Evolutionary conservation across 2,888 invertebrate species (phyloP), one percentile per base, ranked within the genome.

Genomic region (Drosophila percnosoma): DNA sequence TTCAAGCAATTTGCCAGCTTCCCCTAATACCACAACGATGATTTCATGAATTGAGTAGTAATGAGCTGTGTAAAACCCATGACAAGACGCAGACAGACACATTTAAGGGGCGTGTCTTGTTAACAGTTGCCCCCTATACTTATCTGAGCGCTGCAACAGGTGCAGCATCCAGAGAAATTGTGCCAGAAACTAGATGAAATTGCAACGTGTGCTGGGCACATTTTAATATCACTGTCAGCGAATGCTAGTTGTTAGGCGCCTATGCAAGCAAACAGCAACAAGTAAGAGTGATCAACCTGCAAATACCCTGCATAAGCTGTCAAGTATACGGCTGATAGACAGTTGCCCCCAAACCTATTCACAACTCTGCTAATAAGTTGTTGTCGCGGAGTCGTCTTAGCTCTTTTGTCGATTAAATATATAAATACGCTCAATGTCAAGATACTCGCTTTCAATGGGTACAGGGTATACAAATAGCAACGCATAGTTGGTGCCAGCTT

Each of bases 161-260:
- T 66, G 62, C 51, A 45, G 24, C 48, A n/a, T 33, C 11, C 58
- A 51, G 67, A 73, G 80, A 80, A 79, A 79, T 71, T 79, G 79
- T 70, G 77, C 80, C 80, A 79, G 69, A 62, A 78, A 70, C 71
- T 45, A 59, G 62, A 54, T 42, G 40, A 59, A 64, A 78, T 61
- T 75, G 75, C 58, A 38, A 34, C 51, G 57, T 36, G 15, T 36
- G 53, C 31, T 75, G 79, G 73, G 69, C 78, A 57, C 55, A 66
- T 75, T 72, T 75, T 68, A 59, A 76, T 80, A 68, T 68, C 77
- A 58, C 48, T 63, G 68, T 54, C 72, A 68, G 65, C 52, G 45
- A 64, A 61, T 78, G 55, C 60, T 31, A 63, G 63, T 40, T 52
- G 68, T 60, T 57, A 57, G 40, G 38, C 57, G 60, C 57, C 51